Evolutionary conservation across 2,797 vertebrate species (phyloP).

Genomic region (Acestrorhynchus altus): DNA sequence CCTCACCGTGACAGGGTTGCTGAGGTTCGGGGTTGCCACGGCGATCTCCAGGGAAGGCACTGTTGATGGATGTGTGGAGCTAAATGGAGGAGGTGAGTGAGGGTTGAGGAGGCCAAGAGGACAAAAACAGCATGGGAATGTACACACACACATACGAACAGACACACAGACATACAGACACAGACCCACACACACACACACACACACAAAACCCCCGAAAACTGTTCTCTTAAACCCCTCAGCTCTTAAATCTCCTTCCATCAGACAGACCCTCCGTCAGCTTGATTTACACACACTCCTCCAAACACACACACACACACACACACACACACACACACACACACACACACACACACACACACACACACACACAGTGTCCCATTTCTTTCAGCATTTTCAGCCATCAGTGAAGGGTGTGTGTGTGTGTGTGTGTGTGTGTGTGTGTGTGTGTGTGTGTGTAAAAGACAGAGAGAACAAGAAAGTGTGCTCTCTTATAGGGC

Average conservation of each 20-base stretch:
- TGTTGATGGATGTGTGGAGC: conserved; percentile 55
- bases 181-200: conserved; percentile 42
- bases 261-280: conserved; percentile 44
- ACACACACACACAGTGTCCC: neutral
- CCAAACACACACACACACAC: conserved; percentile 21
- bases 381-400: conserved; percentile 38
- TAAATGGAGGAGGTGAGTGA: conserved; percentile 51
- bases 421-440: conserved; percentile 8
- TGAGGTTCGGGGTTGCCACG: conserved; percentile 27
- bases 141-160: conserved; percentile 48
- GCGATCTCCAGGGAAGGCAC: conserved; percentile 47
- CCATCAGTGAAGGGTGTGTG: neutral
- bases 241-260: conserved; percentile 51
- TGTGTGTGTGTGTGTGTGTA: neutral
- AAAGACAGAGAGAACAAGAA: conserved; percentile 25
- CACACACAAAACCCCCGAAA: conserved; percentile 23
- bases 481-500: conserved; percentile 21
- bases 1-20: conserved; percentile 50
- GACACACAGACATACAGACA: conserved; percentile 38
- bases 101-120: conserved; percentile 48
- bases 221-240: conserved; percentile 26
- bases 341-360: conserved; percentile 14
- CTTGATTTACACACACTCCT: conserved; percentile 35
- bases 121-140: conserved; percentile 63
- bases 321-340: conserved; percentile 4